Conservation (phyloP, 2,888 invertebrate genomes). For the Tricholauxania praeusta region DNA sequence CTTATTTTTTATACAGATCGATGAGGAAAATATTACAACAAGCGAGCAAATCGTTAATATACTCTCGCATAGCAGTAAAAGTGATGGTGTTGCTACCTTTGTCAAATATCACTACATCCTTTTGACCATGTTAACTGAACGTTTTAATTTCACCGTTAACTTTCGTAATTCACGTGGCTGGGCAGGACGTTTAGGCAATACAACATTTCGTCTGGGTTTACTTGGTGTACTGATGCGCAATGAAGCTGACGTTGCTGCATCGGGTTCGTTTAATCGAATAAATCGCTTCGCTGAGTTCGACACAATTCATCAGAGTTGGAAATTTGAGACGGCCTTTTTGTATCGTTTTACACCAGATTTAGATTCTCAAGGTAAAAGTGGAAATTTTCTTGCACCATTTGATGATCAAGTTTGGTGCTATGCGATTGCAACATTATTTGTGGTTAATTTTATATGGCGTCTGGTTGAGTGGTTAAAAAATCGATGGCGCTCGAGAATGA, state of each 20-base stretch:
- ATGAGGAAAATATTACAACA: slow-evolving; percentile 58
- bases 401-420: slow-evolving; percentile 58
- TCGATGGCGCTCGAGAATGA: slow-evolving; percentile 25
- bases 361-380: slow-evolving; percentile 54
- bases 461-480: slow-evolving; percentile 50
- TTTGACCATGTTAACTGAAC: slow-evolving; percentile 53
- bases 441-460: slow-evolving; percentile 56
- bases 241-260: slow-evolving; percentile 64
- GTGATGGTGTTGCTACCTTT: slow-evolving; percentile 60
- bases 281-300: slow-evolving; percentile 64
- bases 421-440: slow-evolving; percentile 47
- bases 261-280: slow-evolving; percentile 61
- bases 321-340: slow-evolving; percentile 62
- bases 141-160: slow-evolving; percentile 61
- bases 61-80: slow-evolving; percentile 51
- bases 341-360: slow-evolving; percentile 63
- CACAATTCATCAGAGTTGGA: slow-evolving; percentile 64
- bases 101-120: slow-evolving; percentile 62
- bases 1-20: slow-evolving; percentile 53
- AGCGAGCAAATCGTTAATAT: slow-evolving; percentile 56
- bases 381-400: slow-evolving; percentile 64
- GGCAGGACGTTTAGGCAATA: slow-evolving; percentile 61
- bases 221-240: slow-evolving; percentile 62
- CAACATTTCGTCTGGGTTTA: slow-evolving; percentile 61
- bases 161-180: slow-evolving; percentile 65